A percentile compares a stretch with the other conserved stretches of the same genome.
These are phyloP conservation scores for Helogale parvula DNA, from an alignment of 2,113 vertebrate species.

Conservation along the genomic window DNA sequence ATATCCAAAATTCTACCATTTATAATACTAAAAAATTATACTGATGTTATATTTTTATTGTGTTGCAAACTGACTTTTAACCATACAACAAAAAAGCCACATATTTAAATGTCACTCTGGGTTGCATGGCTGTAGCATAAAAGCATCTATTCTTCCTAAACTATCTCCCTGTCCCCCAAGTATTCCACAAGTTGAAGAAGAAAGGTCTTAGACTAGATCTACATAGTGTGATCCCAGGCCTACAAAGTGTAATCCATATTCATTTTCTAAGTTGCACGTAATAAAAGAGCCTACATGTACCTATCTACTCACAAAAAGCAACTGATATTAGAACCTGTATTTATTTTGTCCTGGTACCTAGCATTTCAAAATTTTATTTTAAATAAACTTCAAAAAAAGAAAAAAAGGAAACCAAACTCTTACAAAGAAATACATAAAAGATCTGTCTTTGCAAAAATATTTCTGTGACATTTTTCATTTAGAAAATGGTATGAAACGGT, in stretches of 20 bases:
- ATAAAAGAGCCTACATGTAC: slow-evolving; percentile 37
- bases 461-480: slow-evolving; percentile 59
- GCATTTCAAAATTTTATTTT: slow-evolving; percentile 56
- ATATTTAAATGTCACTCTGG: background rate
- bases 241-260: background rate
- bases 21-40: slow-evolving; percentile 11
- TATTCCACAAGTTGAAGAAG: slow-evolving; percentile 32
- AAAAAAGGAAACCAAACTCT: background rate
- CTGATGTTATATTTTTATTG: slow-evolving; percentile 35
- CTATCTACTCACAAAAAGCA: slow-evolving; percentile 41
- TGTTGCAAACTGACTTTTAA: slow-evolving; percentile 31
- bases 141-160: background rate
- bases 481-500: slow-evolving; percentile 57
- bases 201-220: slow-evolving; percentile 24
- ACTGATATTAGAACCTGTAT: background rate
- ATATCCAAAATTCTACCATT: slow-evolving; percentile 50
- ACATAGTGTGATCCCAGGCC: background rate
- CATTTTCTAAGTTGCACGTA: slow-evolving; percentile 38
- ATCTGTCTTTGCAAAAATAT: slow-evolving; percentile 64
- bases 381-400: slow-evolving; percentile 33
- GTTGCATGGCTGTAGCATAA: background rate
- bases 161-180: background rate
- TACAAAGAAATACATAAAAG: slow-evolving; percentile 34
- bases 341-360: slow-evolving; percentile 36
- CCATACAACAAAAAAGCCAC: slow-evolving; percentile 26